Evolutionary conservation across 2,797 vertebrate genomes (phyloP), one percentile per base, ranked within the genome.

Genomic region (Oryzias sinensis): DNA sequence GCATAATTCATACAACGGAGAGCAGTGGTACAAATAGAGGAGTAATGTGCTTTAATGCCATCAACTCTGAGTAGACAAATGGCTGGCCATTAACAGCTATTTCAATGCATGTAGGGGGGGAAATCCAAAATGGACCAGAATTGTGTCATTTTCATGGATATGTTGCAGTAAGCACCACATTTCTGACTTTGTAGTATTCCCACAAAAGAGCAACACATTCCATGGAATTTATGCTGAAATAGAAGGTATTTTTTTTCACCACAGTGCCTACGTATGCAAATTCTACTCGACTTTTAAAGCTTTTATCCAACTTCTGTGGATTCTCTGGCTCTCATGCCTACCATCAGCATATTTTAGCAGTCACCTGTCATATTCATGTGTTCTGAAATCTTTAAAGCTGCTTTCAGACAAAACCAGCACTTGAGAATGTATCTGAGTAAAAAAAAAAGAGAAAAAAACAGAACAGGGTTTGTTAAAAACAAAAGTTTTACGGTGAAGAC

Each of bases 11-110:
- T 86, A 78, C 82, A 65, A 75, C 46, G 29, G 71, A 64, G 59
- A 70, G 64, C 56, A 57, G 56, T 47, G 6, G 59, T 82, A 61
- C 68, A 74, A 76, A 83, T 79, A 76, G 72, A 77, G 72, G 68
- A 77, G 79, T 78, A 68, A 79, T 79, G 79, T 68, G 62, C 72
- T 79, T 81, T 84, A 82, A 78, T 82, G 70, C 76, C 82, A 82
- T 86, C 83, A 83, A 72, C 76, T 78, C 65, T 73, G 70, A 74
- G 75, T 49, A 74, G 84, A 87, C 86, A 88, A 87, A 87, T 81
- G 57, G 77, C 62, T 48, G 59, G 54, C 83, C 80, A 80, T 88
- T 83, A 86, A 80, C 59, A 69, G 71, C 53, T 58, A 60, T 82
- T 75, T 85, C 72, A 80, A 56, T 77, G 75, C 70, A 70, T 33